A percentile compares a stretch with the other conserved stretches of the same genome.
Evolutionary conservation across 2,113 vertebrate species (phyloP).

Genomic region (Pseudorectes ferrugineus): DNA sequence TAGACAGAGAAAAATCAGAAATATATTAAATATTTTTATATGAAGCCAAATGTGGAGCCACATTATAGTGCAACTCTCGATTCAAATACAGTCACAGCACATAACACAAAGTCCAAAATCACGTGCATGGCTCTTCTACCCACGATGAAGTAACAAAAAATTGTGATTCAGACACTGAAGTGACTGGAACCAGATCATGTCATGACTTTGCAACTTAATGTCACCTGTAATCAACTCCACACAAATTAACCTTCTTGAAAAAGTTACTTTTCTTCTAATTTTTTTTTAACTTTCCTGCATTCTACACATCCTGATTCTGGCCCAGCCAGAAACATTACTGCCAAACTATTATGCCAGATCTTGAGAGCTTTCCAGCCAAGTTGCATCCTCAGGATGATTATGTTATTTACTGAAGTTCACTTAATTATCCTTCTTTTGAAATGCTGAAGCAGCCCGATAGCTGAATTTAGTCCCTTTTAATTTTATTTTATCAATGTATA

Average conservation of each 20-base stretch:
- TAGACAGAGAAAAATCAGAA: neutral
- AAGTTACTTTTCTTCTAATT: neutral
- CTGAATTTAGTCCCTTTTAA: neutral
- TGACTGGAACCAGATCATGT: neutral
- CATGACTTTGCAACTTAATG: neutral
- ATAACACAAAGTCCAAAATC: neutral
- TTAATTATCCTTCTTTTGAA: neutral
- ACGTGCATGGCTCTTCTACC: neutral
- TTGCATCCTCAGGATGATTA: neutral
- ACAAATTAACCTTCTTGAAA: neutral
- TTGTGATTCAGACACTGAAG: neutral
- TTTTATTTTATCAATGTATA: neutral
- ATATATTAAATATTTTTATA: neutral
- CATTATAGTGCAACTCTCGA: fast-evolving
- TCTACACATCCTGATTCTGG: neutral
- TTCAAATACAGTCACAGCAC: neutral
- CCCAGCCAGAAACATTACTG: neutral
- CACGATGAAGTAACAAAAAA: neutral
- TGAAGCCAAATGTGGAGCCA: neutral
- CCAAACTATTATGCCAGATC: neutral
- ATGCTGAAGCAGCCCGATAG: neutral
- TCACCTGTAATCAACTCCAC: neutral
- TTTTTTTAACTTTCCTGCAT: neutral
- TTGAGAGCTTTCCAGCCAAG: neutral
- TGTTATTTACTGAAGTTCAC: neutral